Evolutionary conservation across 2,888 invertebrate species (phyloP).

Genomic region (Podabrus alpinus): DNA sequence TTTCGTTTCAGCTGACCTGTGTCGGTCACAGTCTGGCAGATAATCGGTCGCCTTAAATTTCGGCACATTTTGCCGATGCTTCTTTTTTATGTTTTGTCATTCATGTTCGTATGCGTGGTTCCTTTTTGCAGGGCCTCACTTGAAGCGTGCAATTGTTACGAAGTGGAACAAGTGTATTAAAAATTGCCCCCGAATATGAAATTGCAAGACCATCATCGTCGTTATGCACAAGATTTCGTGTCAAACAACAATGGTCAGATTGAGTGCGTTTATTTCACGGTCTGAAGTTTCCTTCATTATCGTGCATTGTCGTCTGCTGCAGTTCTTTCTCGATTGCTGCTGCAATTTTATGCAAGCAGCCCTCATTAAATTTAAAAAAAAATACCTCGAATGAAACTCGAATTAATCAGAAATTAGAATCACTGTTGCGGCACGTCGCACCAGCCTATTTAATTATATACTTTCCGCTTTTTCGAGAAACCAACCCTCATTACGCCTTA

Average conservation of each 20-base stretch:
- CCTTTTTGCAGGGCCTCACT: conserved; percentile 23
- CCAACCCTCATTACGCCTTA: conserved; percentile 19
- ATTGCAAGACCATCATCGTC: conserved; percentile 12
- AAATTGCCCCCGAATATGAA: conserved; percentile 22
- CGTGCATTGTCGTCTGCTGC: conserved; percentile 48
- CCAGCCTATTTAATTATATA: conserved; percentile 45
- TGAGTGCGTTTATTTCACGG: conserved; percentile 48
- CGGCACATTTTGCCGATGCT: conserved; percentile 38
- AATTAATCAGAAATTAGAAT: conserved; percentile 49
- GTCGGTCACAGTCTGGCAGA: conserved; percentile 47
- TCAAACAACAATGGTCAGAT: conserved; percentile 30
- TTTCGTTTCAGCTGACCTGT: conserved; percentile 43
- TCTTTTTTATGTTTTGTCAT: conserved; percentile 29
- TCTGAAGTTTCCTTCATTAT: conserved; percentile 48
- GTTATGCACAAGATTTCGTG: conserved; percentile 26
- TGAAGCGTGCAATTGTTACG: conserved; percentile 11
- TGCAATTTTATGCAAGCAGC: conserved; percentile 54
- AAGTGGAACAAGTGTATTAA: conserved; percentile 23
- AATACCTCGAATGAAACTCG: conserved; percentile 47
- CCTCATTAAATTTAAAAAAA: conserved; percentile 52
- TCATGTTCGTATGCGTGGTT: conserved; percentile 34
- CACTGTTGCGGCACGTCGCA: conserved; percentile 44
- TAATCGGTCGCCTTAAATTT: conserved; percentile 44
- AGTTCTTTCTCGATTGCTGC: conserved; percentile 43
- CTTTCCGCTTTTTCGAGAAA: conserved; percentile 35